A percentile compares a stretch with the other conserved stretches of the same genome.
phyloP scores from a whole-genome alignment of 1,140 invertebrate genomes.

The Bombus turneri region DNA sequence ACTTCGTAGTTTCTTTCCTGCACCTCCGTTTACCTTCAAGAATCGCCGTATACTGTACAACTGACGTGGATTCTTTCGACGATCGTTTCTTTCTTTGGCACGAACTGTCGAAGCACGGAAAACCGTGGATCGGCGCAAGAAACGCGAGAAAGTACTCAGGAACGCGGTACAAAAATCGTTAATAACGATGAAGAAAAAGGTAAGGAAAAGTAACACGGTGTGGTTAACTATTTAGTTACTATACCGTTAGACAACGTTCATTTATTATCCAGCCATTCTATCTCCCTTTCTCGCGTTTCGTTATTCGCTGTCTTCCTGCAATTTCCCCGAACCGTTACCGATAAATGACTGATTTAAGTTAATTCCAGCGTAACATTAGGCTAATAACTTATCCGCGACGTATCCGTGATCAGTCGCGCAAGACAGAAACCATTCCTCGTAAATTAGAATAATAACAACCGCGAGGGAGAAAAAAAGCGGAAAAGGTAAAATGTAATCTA shows the following conservation, averaged over 20 bases:
- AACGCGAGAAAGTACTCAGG: slow-evolving; percentile 2
- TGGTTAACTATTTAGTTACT: slow-evolving; percentile 25
- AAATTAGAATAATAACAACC: slow-evolving; percentile 6
- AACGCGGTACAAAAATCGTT: slow-evolving; percentile 12
- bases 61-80: no score
- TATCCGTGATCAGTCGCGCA: slow-evolving; percentile 12
- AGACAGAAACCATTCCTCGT: not conserved
- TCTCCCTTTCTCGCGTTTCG: not conserved
- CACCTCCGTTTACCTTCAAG: not conserved
- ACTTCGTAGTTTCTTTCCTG: not conserved
- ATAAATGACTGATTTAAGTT: slow-evolving; percentile 43
- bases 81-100: no score
- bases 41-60: no score
- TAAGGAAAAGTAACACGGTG: slow-evolving; percentile 3
- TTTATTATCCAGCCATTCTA: slow-evolving; percentile 23
- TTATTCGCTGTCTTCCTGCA: not conserved
- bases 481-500: not conserved
- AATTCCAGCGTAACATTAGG: slow-evolving; percentile 27
- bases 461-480: not conserved
- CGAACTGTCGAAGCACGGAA: no score
- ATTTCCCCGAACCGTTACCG: slow-evolving; percentile 19
- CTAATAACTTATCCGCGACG: slow-evolving; percentile 43
- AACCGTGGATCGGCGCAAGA: no score
- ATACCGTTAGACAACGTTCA: slow-evolving; percentile 21
- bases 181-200: not conserved